Conservation (phyloP, 2,888 invertebrate species). For the Drosophila antonietae region DNA sequence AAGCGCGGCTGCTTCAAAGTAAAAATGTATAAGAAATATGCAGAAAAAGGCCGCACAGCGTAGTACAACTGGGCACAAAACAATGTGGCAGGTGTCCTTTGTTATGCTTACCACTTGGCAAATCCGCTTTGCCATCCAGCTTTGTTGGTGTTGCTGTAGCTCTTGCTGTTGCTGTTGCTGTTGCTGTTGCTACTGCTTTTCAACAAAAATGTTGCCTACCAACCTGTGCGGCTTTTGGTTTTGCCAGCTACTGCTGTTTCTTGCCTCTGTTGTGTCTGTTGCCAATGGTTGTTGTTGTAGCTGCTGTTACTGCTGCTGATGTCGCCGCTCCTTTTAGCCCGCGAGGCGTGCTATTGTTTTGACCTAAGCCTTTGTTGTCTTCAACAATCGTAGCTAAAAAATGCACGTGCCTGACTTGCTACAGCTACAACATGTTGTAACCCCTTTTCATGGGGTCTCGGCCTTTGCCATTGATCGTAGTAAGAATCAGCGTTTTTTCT, state of each 20-base stretch:
- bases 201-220: conserved; percentile 59
- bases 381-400: conserved; percentile 52
- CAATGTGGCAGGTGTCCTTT: conserved; percentile 79
- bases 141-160: conserved; percentile 1
- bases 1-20: conserved; percentile 60
- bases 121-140: conserved; percentile 69
- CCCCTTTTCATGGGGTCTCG: conserved; percentile 15
- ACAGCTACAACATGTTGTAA: conserved; percentile 34
- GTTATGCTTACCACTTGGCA: conserved; percentile 79
- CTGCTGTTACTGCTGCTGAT: conserved; percentile 18
- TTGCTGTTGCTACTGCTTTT: conserved; percentile 27
- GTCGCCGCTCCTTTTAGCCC: conserved; percentile 37
- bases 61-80: conserved; percentile 42
- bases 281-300: conserved; percentile 34
- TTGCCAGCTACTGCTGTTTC: conserved; percentile 20
- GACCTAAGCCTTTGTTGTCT: conserved; percentile 66
- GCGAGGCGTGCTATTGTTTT: conserved; percentile 54
- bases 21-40: conserved; percentile 76
- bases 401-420: conserved; percentile 54
- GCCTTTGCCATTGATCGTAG: conserved; percentile 39
- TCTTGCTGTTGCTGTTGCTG: conserved; percentile 7
- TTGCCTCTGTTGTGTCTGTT: conserved; percentile 51
- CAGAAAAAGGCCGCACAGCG: conserved; percentile 58
- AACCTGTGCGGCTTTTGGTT: conserved; percentile 49
- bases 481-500: conserved; percentile 13